Evolutionary conservation across 2,113 vertebrate genomes (phyloP).

Genomic region (Tetraodon nigroviridis): DNA sequence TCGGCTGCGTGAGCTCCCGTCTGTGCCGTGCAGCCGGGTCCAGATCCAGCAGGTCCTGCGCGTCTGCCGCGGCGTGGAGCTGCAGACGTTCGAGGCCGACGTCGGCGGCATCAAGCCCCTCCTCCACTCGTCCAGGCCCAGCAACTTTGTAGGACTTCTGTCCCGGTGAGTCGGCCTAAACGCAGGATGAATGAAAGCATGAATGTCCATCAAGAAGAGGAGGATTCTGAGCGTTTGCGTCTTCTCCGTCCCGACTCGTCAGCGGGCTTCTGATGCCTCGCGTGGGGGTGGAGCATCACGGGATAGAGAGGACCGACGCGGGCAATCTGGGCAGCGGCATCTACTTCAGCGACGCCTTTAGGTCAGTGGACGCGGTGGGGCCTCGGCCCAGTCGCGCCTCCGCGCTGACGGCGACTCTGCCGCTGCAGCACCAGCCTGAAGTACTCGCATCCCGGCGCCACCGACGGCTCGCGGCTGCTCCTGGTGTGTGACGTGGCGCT

Average conservation of each 20-base stretch:
- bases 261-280: conserved; percentile 84
- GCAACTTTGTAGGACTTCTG: conserved; percentile 83
- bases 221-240: background rate
- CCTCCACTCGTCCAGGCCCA: conserved; percentile 76
- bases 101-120: conserved; percentile 75
- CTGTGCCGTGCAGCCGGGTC: conserved; percentile 48
- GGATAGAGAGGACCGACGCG: conserved; percentile 78
- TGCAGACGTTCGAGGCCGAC: conserved; percentile 71
- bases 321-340: conserved; percentile 86
- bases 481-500: conserved; percentile 81
- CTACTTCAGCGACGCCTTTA: conserved; percentile 81
- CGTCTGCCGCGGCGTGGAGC: conserved; percentile 75
- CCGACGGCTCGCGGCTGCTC: conserved; percentile 75
- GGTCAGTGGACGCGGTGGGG: conserved; percentile 60
- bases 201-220: background rate
- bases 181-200: background rate
- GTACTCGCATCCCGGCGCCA: conserved; percentile 73
- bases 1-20: background rate
- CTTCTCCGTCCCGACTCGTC: background rate
- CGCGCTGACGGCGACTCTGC: no score
- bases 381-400: no score
- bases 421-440: conserved; percentile 74
- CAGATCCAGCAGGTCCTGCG: conserved; percentile 74
- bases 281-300: conserved; percentile 76
- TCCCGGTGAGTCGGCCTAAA: conserved; percentile 76